Conservation (phyloP, 2,797 vertebrate genomes). For the Miichthys miiuy region DNA sequence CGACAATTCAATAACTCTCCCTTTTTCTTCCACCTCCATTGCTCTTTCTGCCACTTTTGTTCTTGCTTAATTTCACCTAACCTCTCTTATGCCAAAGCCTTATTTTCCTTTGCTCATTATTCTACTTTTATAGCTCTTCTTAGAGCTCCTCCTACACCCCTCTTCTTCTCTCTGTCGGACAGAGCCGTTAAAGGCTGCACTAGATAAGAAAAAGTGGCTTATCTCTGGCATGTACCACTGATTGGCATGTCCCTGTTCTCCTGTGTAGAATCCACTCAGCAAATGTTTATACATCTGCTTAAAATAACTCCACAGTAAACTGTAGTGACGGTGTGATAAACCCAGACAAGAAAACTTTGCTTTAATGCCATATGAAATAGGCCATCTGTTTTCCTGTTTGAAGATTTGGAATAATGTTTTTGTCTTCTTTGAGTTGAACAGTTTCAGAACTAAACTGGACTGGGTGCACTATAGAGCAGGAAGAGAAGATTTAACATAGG, state of each 20-base stretch:
- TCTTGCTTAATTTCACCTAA: neutral
- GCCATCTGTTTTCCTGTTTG: neutral
- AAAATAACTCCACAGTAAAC: slow-evolving; percentile 45
- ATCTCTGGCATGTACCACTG: slow-evolving; percentile 21
- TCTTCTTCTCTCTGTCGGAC: neutral
- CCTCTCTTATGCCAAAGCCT: neutral
- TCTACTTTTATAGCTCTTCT: neutral
- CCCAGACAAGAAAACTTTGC: neutral
- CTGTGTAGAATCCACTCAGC: slow-evolving; percentile 7
- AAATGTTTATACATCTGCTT: slow-evolving; percentile 14
- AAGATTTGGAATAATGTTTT: neutral
- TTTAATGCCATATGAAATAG: neutral
- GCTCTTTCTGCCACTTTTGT: neutral
- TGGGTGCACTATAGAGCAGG: neutral
- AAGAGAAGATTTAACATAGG: slow-evolving; percentile 35
- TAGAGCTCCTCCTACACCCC: neutral
- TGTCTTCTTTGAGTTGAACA: slow-evolving; percentile 2
- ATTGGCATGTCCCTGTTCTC: slow-evolving; percentile 20
- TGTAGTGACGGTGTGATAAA: neutral
- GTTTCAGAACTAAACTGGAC: neutral
- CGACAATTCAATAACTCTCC: neutral
- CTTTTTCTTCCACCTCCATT: neutral
- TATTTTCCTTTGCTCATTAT: neutral
- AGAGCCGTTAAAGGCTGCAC: neutral
- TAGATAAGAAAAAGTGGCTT: slow-evolving; percentile 16